Base-by-base conservation (phyloP, 1,140 invertebrate species). In the Trypoxylus dichotomus region DNA sequence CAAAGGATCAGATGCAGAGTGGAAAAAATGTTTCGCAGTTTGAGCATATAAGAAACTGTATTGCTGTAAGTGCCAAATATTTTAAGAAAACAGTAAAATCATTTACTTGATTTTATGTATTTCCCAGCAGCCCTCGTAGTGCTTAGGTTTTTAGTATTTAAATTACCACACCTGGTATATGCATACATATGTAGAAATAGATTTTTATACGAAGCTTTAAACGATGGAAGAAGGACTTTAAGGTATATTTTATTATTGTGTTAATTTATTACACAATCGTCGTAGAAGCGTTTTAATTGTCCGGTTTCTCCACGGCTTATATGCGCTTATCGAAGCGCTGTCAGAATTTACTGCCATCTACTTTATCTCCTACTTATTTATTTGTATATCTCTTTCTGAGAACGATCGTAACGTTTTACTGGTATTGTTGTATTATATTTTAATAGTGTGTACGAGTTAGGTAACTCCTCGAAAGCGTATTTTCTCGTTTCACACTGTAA, bases 241-340 rank as follows among this genome's bases (percentile, higher is more conserved):
- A 54, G 19, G 47, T 54, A 54, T 54, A 54, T 54, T 54, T 54
- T 54, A 54, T 54, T 54, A 54, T 54, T 54, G 47, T 54, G 47
- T 54, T 54, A 54, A 54, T 54, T 54, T 54, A 54, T 54, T 54
- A 54, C 47, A 54, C 47, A 54, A 54, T 54, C 47, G 15, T 54
- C 47, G 47, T 54, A 54, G 47, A 54, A 54, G 47, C 47, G 19
- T 54, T 54, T 54, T 54, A 54, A 54, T 54, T 54, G 47, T 54
- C 47, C 47, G 7, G 47, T 54, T 54, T 54, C 47, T 54, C 15
- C 47, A 54, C n/a, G 19, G 47, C 19, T 54, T 54, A 54, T 54
- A 54, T 54, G 19, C 47, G 47, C 47, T 54, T 54, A 54, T 54
- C 47, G 47, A 54, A 54, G 47, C n/a, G n/a, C 47, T 54, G 47